phyloP scores from a whole-genome alignment of 2,797 vertebrate genomes.

The Anguilla pacifica region DNA sequence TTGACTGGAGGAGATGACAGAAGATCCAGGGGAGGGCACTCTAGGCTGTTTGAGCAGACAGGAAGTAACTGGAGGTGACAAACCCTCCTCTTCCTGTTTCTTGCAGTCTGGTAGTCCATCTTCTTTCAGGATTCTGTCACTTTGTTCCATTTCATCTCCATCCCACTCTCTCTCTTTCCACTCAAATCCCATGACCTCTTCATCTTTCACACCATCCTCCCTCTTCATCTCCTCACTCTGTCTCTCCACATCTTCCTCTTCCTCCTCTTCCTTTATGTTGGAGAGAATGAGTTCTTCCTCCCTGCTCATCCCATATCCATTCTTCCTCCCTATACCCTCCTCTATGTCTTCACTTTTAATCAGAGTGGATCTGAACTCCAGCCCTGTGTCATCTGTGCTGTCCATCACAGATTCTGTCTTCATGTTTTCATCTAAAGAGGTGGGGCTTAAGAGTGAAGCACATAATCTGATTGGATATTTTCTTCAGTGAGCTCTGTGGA shows the following conservation, averaged over 20 bases:
- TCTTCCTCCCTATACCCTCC: not conserved
- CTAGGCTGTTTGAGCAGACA: not conserved
- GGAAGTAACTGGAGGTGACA: not conserved
- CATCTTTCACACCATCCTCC: conserved; percentile 9
- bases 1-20: not conserved
- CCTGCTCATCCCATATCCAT: not conserved
- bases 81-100: not conserved
- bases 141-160: not conserved
- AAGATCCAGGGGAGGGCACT: not conserved
- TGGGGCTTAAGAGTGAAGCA: not conserved
- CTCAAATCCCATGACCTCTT: not conserved
- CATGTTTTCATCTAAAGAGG: not conserved
- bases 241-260: not conserved
- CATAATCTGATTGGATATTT: not conserved
- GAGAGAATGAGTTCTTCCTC: not conserved
- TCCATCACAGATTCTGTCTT: not conserved
- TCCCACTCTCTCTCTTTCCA: not conserved
- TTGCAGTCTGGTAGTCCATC: not conserved
- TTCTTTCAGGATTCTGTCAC: not conserved
- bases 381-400: not conserved
- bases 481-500: not conserved
- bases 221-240: not conserved
- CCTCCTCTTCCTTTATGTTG: not conserved
- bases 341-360: not conserved
- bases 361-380: not conserved